A percentile compares a stretch with the other conserved stretches of the same genome.
These are phyloP conservation scores for Cotesia typhae DNA, from an alignment of 1,140 invertebrate species.

Conservation along the genomic window DNA sequence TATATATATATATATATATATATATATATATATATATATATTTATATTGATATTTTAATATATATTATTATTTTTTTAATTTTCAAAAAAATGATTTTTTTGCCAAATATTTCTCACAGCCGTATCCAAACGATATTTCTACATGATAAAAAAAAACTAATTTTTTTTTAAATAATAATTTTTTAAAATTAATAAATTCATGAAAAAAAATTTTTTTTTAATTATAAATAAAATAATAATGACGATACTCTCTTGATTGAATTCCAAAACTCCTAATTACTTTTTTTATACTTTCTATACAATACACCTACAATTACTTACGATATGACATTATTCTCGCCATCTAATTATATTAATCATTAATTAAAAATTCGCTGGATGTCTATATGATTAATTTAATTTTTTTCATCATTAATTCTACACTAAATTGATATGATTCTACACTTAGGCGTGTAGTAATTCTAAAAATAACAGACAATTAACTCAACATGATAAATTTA, in stretches of 20 bases:
- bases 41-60: not conserved
- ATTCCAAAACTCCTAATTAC: conserved; percentile 37
- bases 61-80: conserved; percentile 4
- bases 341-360: conserved; percentile 18
- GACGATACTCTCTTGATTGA: conserved; percentile 47
- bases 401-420: conserved; percentile 7
- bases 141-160: conserved; percentile 23
- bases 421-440: conserved; percentile 9
- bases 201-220: conserved; percentile 12
- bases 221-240: conserved; percentile 27
- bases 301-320: conserved; percentile 21
- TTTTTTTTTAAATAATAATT: not conserved
- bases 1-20: too few relatives aligned
- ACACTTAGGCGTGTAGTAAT: not conserved
- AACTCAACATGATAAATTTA: too few relatives aligned
- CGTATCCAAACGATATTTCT: conserved; percentile 37
- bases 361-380: conserved; percentile 5
- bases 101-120: conserved; percentile 38
- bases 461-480: not conserved
- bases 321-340: conserved; percentile 33
- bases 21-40: too few relatives aligned
- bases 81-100: conserved; percentile 23
- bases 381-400: conserved; percentile 5
- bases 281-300: conserved; percentile 10
- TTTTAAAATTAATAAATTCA: conserved; percentile 14